Conservation (phyloP, 2,888 invertebrate genomes). For the Lacanobia oleracea region DNA sequence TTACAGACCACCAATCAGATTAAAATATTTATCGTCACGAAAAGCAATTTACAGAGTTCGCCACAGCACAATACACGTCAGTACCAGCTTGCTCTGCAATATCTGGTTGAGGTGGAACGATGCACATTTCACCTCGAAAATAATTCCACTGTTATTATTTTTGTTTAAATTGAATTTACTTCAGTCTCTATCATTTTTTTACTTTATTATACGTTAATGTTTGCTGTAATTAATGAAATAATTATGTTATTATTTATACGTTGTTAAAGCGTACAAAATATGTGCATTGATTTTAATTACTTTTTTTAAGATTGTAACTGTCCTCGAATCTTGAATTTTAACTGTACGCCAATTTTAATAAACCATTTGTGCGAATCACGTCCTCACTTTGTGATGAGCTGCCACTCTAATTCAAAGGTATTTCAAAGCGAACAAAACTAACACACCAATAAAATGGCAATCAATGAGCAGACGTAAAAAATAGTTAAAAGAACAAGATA, state of each 20-base stretch:
- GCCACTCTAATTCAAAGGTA: neutral
- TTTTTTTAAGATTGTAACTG: neutral
- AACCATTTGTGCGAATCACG: no score
- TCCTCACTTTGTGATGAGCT: neutral
- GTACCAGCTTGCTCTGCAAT: constrained; percentile 85
- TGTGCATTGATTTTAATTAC: neutral
- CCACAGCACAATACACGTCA: constrained; percentile 88
- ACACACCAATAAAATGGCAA: constrained; percentile 23
- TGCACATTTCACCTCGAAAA: constrained; percentile 80
- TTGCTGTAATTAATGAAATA: neutral
- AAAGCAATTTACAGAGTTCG: constrained; percentile 88
- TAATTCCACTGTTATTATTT: constrained; percentile 74
- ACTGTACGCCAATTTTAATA: no score
- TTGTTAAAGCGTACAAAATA: neutral
- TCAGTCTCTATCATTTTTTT: constrained; percentile 55
- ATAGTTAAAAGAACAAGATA: constrained; percentile 23
- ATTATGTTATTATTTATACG: constrained; percentile 3
- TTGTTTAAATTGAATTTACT: constrained; percentile 66
- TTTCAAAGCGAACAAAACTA: neutral
- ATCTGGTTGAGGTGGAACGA: constrained; percentile 81
- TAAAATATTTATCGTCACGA: constrained; percentile 89
- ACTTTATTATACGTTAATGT: constrained; percentile 6
- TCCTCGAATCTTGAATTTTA: no score
- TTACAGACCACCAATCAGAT: constrained; percentile 88
- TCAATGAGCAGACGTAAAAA: constrained; percentile 20